These are phyloP conservation scores for Scytalopus superciliaris DNA, from an alignment of 2,113 vertebrate species.

Conservation along the genomic window DNA sequence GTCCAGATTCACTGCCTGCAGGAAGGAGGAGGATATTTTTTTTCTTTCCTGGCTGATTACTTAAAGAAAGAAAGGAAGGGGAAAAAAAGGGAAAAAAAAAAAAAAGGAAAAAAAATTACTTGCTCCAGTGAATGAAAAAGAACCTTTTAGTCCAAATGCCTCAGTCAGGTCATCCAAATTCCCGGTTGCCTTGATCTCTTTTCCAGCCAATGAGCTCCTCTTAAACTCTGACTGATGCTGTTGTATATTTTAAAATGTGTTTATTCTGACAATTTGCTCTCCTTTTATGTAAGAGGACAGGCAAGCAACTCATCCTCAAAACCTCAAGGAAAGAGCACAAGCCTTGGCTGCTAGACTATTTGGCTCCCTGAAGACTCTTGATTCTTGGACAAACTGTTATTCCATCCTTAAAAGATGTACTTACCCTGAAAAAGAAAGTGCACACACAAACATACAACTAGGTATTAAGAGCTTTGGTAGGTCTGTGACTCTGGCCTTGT, in stretches of 20 bases:
- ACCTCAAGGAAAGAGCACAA: slow-evolving; percentile 54
- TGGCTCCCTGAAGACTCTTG: slow-evolving; percentile 52
- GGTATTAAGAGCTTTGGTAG: slow-evolving; percentile 45
- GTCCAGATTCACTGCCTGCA: slow-evolving; percentile 15
- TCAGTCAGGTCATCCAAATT: slow-evolving; percentile 29
- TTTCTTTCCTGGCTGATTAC: slow-evolving; percentile 20
- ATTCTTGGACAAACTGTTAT: slow-evolving; percentile 54
- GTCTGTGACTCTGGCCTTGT: slow-evolving; percentile 49
- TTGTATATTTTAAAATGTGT: slow-evolving; percentile 57
- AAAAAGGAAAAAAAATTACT: not conserved
- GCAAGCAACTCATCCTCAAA: slow-evolving; percentile 48
- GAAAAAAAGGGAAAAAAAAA: not conserved
- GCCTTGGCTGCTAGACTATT: slow-evolving; percentile 36
- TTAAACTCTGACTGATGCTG: slow-evolving; percentile 37
- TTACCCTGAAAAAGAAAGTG: slow-evolving; percentile 51
- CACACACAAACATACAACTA: slow-evolving; percentile 47
- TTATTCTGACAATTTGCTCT: slow-evolving; percentile 60
- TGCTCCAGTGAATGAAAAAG: slow-evolving; percentile 57
- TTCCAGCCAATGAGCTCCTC: slow-evolving; percentile 50
- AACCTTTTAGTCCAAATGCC: slow-evolving; percentile 1
- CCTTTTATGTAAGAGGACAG: slow-evolving; percentile 62
- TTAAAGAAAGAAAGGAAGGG: not conserved
- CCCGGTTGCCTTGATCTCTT: slow-evolving; percentile 51
- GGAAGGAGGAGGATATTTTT: not conserved
- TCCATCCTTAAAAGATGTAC: slow-evolving; percentile 62